Percentiles rank a stretch among this genome's conserved stretches.
Evolutionary conservation across 2,113 vertebrate species (phyloP).

Genomic region (Dolichotis patagonum): DNA sequence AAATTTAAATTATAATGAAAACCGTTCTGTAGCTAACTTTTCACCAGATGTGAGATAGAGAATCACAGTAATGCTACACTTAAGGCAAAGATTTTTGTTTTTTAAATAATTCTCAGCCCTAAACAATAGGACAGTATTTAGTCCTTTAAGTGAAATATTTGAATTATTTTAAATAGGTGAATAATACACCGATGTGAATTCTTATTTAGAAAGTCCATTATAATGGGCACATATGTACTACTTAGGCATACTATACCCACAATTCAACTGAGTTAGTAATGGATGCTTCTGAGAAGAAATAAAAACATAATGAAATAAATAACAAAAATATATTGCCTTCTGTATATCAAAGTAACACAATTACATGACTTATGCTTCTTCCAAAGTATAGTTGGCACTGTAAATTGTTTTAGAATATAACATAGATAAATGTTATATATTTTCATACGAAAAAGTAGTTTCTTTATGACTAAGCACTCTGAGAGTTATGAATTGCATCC

Average conservation of each 20-base stretch:
- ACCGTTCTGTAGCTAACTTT: not conserved
- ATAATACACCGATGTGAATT: not conserved
- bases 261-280: not conserved
- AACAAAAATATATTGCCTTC: not conserved
- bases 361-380: not conserved
- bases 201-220: not conserved
- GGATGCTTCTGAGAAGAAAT: not conserved
- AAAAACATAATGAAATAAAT: not conserved
- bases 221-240: not conserved
- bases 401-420: not conserved
- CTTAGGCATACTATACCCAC: not conserved
- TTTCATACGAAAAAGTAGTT: not conserved
- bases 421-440: not conserved
- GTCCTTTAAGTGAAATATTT: not conserved
- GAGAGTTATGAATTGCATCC: not conserved
- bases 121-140: not conserved
- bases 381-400: not conserved
- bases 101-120: not conserved
- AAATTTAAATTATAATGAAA: not conserved
- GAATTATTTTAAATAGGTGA: not conserved
- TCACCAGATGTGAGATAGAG: not conserved
- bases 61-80: not conserved
- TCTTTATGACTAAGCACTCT: not conserved
- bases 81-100: not conserved
- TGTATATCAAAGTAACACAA: not conserved